These are phyloP conservation scores for Saccostrea cuccullata DNA, from an alignment of 1,140 invertebrate genomes.

Conservation along the genomic window DNA sequence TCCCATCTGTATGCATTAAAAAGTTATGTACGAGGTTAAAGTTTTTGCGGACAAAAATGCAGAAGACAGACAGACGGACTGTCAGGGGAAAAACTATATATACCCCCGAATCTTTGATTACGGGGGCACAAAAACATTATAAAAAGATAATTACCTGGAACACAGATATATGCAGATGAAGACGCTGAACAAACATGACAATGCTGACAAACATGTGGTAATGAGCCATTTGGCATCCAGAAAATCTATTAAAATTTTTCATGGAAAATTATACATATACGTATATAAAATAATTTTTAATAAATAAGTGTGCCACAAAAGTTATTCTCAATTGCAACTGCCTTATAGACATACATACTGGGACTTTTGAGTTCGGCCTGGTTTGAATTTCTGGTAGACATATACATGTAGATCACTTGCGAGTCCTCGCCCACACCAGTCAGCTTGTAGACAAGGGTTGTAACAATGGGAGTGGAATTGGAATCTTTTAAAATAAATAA, in stretches of 20 bases:
- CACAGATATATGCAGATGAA: neutral
- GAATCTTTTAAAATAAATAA: neutral
- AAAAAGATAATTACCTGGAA: neutral
- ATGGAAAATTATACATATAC: neutral
- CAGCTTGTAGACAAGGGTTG: neutral
- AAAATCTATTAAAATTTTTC: neutral
- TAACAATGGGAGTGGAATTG: neutral
- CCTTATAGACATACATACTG: too few species aligned
- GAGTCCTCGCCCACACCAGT: neutral
- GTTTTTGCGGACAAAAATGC: too few species aligned
- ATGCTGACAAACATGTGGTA: neutral
- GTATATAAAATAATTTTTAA: neutral
- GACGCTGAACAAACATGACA: neutral
- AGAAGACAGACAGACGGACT: too few species aligned
- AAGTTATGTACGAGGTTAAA: too few species aligned
- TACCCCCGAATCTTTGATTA: too few species aligned
- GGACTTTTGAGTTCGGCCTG: too few species aligned
- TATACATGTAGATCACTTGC: neutral
- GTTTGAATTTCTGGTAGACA: too few species aligned
- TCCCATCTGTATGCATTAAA: too few species aligned
- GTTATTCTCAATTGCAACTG: too few species aligned
- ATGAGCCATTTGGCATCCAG: neutral
- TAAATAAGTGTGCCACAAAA: too few species aligned
- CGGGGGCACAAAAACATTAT: too few species aligned
- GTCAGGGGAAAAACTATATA: too few species aligned